Evolutionary conservation across 2,888 invertebrate genomes (phyloP), one percentile per base, ranked within the genome.

Genomic region (Nowickia ferox): DNA sequence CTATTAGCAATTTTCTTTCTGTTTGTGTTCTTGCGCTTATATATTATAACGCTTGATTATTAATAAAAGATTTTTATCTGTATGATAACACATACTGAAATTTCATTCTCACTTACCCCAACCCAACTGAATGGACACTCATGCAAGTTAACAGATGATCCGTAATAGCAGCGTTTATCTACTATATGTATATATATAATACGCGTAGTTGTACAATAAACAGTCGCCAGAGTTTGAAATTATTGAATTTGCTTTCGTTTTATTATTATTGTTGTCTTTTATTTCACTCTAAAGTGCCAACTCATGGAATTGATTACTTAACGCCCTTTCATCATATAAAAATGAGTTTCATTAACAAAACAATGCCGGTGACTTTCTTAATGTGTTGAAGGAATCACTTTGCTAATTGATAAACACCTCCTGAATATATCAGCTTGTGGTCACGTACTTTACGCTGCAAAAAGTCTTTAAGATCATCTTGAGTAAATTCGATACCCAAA

Each of bases 371-470:
- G 30, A 63, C 59, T 42, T 68, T 22, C 55, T 68, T 72, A 19
- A 48, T 30, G 48, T 79, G 22, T 2, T 53, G 66, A 19, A 19
- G 42, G 19, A 74, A 51, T 90, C 90, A 92, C 93, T 97, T 97
- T 13, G 98, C 96, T 88, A 98, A 94, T 90, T 96, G 96, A 93
- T 98, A 98, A 90, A 97, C 95, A 74, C 98, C 98, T 83, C 96
- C 97, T 69, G 96, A 96, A 89, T 96, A 96, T 38, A 97, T 94
- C 48, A 98, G 93, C 90, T 97, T 96, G 92, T 98, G 98, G 89
- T 97, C 97, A 83, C 97, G 94, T 3, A 98, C 98, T 95, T 98
- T 98, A 46, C 96, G 95, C 91, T 98, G 98, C 44, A 99, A 94
- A 92, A 98, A 98, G 89, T 96, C 95, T 89, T 97, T 95, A 38